A percentile compares a stretch with the other conserved stretches of the same genome.
phyloP scores from a whole-genome alignment of 2,113 vertebrate species.

The Spea multiplicata region DNA sequence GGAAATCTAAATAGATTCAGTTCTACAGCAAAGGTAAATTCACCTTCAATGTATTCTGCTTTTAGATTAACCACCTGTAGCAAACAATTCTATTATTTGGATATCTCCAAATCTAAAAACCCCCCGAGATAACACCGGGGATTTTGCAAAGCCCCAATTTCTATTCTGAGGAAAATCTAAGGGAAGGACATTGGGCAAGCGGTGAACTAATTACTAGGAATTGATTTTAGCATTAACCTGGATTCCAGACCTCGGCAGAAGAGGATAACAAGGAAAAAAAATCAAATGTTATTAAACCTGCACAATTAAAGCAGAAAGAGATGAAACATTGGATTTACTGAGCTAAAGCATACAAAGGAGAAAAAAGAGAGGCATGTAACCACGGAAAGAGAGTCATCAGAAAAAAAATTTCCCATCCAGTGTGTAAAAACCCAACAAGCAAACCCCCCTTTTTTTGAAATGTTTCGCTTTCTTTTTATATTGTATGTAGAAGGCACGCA shows the following conservation, averaged over 20 bases:
- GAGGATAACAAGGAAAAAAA: constrained; percentile 39
- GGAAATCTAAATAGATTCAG: background rate
- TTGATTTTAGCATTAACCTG: constrained; percentile 49
- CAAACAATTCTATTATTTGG: constrained; percentile 27
- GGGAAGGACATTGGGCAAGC: constrained; percentile 20
- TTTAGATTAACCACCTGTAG: constrained; percentile 37
- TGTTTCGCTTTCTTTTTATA: no score
- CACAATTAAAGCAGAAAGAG: constrained; percentile 40
- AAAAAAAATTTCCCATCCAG: no score
- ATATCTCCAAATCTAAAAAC: constrained; percentile 33
- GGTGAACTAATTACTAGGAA: constrained; percentile 45
- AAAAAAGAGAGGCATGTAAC: constrained; percentile 8
- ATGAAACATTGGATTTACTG: constrained; percentile 27
- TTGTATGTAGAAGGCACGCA: no score
- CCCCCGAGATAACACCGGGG: constrained; percentile 17
- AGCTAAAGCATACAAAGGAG: constrained; percentile 22
- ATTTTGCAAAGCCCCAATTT: constrained; percentile 18
- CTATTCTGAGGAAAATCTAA: constrained; percentile 25
- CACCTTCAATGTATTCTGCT: constrained; percentile 3
- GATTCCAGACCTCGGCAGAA: constrained; percentile 38
- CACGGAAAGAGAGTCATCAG: no score
- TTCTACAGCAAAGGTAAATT: background rate
- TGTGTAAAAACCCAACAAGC: no score
- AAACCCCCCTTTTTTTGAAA: no score
- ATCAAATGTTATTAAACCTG: constrained; percentile 47